phyloP scores from a whole-genome alignment of 2,797 vertebrate species.

The Trichosurus vulpecula region DNA sequence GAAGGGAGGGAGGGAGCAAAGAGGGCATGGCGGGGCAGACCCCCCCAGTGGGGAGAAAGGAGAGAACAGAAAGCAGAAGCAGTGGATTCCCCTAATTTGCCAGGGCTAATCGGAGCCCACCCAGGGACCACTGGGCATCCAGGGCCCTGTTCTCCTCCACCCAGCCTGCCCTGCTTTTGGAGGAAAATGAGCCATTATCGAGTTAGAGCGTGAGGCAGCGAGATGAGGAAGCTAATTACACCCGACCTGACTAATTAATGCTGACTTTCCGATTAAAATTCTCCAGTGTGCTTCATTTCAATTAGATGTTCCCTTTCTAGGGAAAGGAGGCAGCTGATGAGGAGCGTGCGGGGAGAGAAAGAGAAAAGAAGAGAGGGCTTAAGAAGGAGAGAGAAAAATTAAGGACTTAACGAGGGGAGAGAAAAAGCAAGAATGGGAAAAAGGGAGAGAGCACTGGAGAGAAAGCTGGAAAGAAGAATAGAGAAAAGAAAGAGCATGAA shows the following conservation, averaged over 20 bases:
- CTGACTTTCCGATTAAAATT: constrained; percentile 80
- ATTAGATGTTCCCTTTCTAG: constrained; percentile 78
- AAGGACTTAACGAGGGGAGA: not conserved
- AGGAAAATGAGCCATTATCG: constrained; percentile 74
- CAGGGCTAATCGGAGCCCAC: not conserved
- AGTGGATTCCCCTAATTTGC: not conserved
- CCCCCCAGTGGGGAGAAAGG: not conserved
- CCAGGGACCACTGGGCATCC: not conserved
- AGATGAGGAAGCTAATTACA: constrained; percentile 83
- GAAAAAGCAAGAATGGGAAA: constrained; percentile 44
- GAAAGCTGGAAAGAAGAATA: not conserved
- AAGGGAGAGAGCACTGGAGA: not conserved
- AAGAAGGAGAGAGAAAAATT: not conserved
- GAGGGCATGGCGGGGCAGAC: not conserved
- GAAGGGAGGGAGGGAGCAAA: constrained; percentile 38
- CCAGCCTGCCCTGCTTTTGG: constrained; percentile 55
- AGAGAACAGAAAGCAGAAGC: not conserved
- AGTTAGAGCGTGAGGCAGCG: constrained; percentile 75
- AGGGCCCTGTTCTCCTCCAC: constrained; percentile 17
- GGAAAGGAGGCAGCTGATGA: constrained; percentile 67
- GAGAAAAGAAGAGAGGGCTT: not conserved
- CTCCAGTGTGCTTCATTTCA: constrained; percentile 80
- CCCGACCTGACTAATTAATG: constrained; percentile 80
- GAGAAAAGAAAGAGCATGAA: not conserved
- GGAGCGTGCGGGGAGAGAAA: not conserved